These are phyloP conservation scores for Pipistrellus pygmaeus DNA, from an alignment of 2,797 vertebrate genomes.

Conservation along the genomic window DNA sequence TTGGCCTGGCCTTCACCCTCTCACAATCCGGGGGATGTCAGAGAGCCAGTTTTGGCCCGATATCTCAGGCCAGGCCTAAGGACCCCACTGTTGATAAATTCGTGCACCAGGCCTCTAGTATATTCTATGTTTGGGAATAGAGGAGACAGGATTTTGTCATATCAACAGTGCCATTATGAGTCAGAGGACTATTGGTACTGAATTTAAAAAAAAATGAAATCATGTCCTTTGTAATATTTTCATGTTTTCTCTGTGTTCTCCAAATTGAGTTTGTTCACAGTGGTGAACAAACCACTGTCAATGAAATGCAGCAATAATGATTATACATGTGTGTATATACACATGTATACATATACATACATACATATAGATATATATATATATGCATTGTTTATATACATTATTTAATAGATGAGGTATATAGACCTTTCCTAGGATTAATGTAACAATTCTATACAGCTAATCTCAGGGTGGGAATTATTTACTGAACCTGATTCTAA, in stretches of 20 bases:
- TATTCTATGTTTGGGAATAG: not conserved
- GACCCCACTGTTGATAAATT: no score
- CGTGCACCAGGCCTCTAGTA: no score
- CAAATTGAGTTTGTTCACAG: not conserved
- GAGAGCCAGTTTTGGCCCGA: no score
- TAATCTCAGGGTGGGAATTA: not conserved
- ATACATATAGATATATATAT: not conserved
- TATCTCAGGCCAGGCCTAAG: no score
- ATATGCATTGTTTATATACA: not conserved
- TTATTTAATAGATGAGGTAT: not conserved
- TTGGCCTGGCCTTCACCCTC: no score
- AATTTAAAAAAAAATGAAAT: slow-evolving; percentile 30
- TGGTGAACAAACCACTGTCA: slow-evolving; percentile 17
- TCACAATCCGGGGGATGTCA: no score
- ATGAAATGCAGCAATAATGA: not conserved
- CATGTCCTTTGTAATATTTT: slow-evolving; percentile 11
- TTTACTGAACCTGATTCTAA: slow-evolving; percentile 17
- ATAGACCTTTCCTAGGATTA: not conserved
- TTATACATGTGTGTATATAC: not conserved
- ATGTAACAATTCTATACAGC: not conserved
- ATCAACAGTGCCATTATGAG: not conserved
- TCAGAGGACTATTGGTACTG: not conserved
- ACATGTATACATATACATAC: not conserved
- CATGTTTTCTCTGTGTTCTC: slow-evolving; percentile 36
- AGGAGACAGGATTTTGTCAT: slow-evolving; percentile 3